Conservation (phyloP, 2,113 vertebrate species). For the Garra rufa region DNA sequence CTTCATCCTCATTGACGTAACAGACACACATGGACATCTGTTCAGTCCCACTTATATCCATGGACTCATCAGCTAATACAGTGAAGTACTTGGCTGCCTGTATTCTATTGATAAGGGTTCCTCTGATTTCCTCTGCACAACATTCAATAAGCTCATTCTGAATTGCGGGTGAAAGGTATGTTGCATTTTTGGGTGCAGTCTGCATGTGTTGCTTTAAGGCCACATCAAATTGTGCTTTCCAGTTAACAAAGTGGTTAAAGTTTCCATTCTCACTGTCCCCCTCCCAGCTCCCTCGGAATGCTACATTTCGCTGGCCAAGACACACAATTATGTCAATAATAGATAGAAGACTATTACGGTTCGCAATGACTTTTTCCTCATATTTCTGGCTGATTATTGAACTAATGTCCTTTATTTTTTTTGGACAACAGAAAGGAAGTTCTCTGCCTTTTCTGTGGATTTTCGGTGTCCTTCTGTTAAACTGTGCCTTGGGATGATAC, state of each 20-base stretch:
- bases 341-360: conserved; percentile 28
- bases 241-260: conserved; percentile 25
- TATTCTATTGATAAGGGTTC: conserved; percentile 18
- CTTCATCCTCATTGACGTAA: conserved; percentile 12
- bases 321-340: conserved; percentile 22
- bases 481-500: conserved; percentile 38
- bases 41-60: conserved; percentile 1
- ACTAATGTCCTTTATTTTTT: conserved; percentile 32
- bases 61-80: conserved; percentile 36
- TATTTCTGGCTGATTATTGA: conserved; percentile 39
- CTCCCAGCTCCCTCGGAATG: background rate
- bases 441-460: conserved; percentile 14
- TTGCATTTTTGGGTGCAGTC: conserved; percentile 45
- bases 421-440: conserved; percentile 34
- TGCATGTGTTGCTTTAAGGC: conserved; percentile 42
- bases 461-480: conserved; percentile 20
- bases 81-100: conserved; percentile 9
- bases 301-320: conserved; percentile 36
- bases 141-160: conserved; percentile 43
- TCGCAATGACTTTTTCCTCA: conserved; percentile 26
- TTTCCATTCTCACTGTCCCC: conserved; percentile 36
- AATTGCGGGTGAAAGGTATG: conserved; percentile 21
- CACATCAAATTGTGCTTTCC: conserved; percentile 34
- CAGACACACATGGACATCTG: background rate
- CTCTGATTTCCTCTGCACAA: conserved; percentile 39